Base-by-base conservation (phyloP, 2,888 invertebrate species). In the Cordilura impudica region DNA sequence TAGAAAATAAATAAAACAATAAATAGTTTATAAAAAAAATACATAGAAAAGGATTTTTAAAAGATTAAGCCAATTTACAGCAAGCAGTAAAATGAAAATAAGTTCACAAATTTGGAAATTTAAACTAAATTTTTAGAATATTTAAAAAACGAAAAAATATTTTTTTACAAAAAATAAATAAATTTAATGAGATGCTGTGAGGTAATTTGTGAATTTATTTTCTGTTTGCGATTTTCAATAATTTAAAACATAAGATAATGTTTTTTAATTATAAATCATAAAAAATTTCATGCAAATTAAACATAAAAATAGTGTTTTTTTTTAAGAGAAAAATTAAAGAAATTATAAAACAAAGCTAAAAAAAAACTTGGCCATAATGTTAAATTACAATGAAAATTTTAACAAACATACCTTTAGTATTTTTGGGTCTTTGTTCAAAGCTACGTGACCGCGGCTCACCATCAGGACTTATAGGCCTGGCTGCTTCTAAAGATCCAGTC, bases 391-490 rank as follows among this genome's bases (percentile, higher is more conserved):
- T 14, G 12, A 26, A 26, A 26, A 4, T 26, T 3, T 26, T 26
- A 26, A 5, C 67, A 71, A 35, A 82, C 83, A 82, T 86, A 87
- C 87, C 86, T 86, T 87, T 87, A 8, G 81, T 23, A 63, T 85
- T 85, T 74, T 87, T 85, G 75, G 90, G 91, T 78, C 92, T 92
- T 85, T 93, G 92, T 83, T 94, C 94, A 83, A 93, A 94, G 83
- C 94, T 94, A 70, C 93, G 91, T n/a, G 94, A 92, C 63, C 93
- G 90, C 12, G 93, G 92, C 84, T 94, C 94, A 18, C 89, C 88
- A 79, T 92, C 92, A 0, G 92, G 92, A 85, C 91, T 92, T 2
- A 89, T 85, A 1, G 91, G 89, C 16, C 91, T 85, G 16, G 83
- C 54, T 21, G 86, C 84, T 19, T 89, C 88, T 3, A 87, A 82